phyloP scores from a whole-genome alignment of 2,113 vertebrate species.

The Cercocebus atys region DNA sequence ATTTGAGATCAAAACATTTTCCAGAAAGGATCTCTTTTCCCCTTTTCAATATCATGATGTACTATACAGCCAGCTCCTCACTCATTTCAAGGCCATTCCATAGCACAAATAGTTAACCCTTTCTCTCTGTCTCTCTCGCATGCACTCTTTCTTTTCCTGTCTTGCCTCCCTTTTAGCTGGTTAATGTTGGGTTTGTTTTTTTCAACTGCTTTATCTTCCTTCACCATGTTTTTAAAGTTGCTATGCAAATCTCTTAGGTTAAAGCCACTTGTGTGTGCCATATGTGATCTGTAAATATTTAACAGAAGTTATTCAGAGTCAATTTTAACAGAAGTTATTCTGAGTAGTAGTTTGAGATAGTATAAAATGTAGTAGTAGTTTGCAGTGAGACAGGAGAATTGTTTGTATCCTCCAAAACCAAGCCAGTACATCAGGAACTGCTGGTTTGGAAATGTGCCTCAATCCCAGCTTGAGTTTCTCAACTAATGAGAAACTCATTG shows the following conservation, averaged over 20 bases:
- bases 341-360: no score
- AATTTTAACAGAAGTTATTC: not conserved
- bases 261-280: not conserved
- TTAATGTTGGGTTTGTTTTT: not conserved
- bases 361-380: not conserved
- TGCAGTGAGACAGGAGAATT: not conserved
- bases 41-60: not conserved
- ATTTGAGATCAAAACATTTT: slow-evolving; percentile 34
- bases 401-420: not conserved
- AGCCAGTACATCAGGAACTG: not conserved
- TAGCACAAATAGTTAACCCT: not conserved
- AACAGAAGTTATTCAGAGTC: not conserved
- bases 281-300: not conserved
- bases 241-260: not conserved
- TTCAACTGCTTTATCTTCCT: not conserved
- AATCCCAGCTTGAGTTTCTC: not conserved
- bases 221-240: not conserved
- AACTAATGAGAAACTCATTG: not conserved
- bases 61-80: not conserved
- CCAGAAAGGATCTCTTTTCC: not conserved
- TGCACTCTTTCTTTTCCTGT: not conserved
- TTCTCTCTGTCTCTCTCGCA: not conserved
- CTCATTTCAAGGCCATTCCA: not conserved
- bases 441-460: not conserved
- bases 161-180: not conserved